Conservation (phyloP, 2,113 vertebrate species). For the Galeopterus variegatus region DNA sequence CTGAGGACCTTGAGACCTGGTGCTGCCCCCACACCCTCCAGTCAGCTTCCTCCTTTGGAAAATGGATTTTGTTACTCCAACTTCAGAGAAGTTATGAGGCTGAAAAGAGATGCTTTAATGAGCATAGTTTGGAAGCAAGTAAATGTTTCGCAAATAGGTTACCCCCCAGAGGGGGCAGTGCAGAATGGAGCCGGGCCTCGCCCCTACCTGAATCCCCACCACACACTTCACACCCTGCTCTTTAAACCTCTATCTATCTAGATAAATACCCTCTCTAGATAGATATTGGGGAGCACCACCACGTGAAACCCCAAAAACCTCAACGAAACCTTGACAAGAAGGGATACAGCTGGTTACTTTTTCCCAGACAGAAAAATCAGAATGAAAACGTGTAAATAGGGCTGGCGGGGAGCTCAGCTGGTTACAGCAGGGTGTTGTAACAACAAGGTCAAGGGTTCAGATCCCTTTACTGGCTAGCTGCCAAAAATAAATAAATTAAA, state of each 20-base stretch:
- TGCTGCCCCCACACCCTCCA: background rate
- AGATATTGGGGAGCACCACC: background rate
- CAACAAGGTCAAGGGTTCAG: no score
- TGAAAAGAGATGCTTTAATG: background rate
- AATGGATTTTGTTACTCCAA: background rate
- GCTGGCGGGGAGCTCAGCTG: no score
- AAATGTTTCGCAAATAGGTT: background rate
- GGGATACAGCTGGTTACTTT: background rate
- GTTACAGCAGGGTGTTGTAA: no score
- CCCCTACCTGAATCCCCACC: background rate
- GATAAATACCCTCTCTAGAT: background rate
- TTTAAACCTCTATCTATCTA: background rate
- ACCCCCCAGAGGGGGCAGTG: accelerated
- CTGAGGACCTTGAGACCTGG: background rate
- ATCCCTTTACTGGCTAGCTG: no score
- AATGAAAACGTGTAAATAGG: background rate
- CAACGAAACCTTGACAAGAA: background rate
- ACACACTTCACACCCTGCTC: background rate
- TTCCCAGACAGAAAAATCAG: background rate
- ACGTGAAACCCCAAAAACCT: background rate
- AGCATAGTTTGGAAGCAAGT: background rate
- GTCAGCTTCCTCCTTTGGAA: background rate
- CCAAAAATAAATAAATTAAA: no score
- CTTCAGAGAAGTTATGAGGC: background rate
- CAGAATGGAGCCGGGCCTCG: background rate